Evolutionary conservation across 2,888 invertebrate genomes (phyloP), one percentile per base, ranked within the genome.

Genomic region (Leptopilina syphax): DNA sequence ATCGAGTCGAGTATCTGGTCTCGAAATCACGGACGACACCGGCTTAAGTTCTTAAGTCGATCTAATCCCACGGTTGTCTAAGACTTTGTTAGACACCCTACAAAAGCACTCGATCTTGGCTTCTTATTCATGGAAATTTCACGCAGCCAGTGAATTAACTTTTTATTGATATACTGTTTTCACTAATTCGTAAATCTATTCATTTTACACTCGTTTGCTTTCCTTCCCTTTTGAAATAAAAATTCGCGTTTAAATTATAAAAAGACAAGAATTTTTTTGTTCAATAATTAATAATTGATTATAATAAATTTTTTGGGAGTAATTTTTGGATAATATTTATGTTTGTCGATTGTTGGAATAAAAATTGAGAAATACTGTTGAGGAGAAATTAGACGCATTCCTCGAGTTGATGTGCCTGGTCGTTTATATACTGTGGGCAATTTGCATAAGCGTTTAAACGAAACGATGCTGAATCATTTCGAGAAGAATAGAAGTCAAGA

Each of bases 361-460:
- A 34, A 34, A 34, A 34, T 18, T 34, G 34, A 34, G 34, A 34
- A 34, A 34, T 34, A 34, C 34, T 34, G 34, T 3, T 34, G 34
- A 34, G 34, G 34, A 34, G 34, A 34, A 34, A 34, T 34, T 34
- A 34, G 34, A 34, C 34, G 34, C 34, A 34, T 34, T 34, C 34
- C 34, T 34, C 2, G 34, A 34, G 34, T 34, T 34, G 34, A 34
- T 34, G 34, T 34, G 34, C 34, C 34, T 34, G 34, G 34, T 34
- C 34, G 34, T 34, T 34, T 34, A 34, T 34, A 34, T 34, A 34
- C 34, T 34, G 34, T 18, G 60, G 86, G 85, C 87, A 88, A 89
- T 89, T 88, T 89, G 87, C 89, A 89, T 89, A 89, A 89, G 87
- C 88, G 85, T 89, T 89, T 88, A 88, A 89, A 86, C 85, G 85